Percentiles rank a stretch among this genome's conserved stretches.
Evolutionary conservation across 2,797 vertebrate genomes (phyloP).

Genomic region (Sciurus carolinensis): DNA sequence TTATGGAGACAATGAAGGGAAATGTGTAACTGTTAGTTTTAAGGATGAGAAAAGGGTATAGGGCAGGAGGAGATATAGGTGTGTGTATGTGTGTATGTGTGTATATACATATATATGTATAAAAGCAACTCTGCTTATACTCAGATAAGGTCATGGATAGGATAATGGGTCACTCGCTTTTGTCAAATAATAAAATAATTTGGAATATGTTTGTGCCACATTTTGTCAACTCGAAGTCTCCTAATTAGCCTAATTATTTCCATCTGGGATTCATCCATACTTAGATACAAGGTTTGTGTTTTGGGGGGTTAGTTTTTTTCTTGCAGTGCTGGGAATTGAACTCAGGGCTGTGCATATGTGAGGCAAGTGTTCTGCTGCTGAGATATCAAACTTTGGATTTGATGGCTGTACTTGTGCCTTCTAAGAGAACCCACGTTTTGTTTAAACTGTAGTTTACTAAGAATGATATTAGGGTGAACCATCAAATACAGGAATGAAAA

Average conservation of each 20-base stretch:
- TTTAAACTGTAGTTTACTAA: background rate
- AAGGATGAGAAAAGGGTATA: background rate
- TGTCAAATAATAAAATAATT: constrained; percentile 33
- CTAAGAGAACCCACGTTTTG: background rate
- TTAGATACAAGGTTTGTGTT: background rate
- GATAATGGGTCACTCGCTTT: background rate
- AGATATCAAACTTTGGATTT: background rate
- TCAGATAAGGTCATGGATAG: background rate
- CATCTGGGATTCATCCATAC: background rate
- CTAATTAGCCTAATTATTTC: background rate
- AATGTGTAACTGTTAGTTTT: background rate
- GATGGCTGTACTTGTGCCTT: background rate
- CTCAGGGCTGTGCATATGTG: too few relatives aligned
- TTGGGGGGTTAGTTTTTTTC: background rate
- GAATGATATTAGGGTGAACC: background rate
- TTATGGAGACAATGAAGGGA: background rate
- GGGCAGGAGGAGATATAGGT: background rate
- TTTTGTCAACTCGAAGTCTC: background rate
- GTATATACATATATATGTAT: background rate
- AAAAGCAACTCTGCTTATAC: constrained; percentile 21
- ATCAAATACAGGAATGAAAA: background rate
- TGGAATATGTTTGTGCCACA: background rate
- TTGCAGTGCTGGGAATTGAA: background rate
- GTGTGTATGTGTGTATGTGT: background rate
- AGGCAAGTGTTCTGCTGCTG: background rate